phyloP scores from a whole-genome alignment of 1,140 invertebrate genomes.

The Sycophaga agraensis region DNA sequence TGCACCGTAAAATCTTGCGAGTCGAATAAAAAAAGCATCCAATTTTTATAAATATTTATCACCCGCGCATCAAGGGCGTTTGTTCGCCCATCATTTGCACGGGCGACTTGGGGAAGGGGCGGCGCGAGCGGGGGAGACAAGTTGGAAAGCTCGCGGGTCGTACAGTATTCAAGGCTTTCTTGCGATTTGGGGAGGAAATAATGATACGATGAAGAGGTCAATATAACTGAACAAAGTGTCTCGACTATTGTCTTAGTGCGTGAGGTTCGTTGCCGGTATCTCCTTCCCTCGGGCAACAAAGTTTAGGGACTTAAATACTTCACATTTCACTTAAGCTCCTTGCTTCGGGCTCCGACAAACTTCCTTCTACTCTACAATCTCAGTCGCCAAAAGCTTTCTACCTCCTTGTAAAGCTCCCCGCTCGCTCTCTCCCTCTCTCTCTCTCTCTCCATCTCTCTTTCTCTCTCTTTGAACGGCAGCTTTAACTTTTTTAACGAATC shows the following conservation, averaged over 20 bases:
- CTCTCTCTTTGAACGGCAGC: constrained; percentile 18
- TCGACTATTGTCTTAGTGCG: constrained; percentile 12
- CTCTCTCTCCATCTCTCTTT: not conserved
- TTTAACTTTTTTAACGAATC: constrained; percentile 30
- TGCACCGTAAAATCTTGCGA: no score
- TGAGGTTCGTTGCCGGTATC: constrained; percentile 1
- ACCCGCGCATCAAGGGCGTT: no score
- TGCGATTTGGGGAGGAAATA: no score
- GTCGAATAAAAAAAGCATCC: no score
- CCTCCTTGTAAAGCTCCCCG: constrained; percentile 21
- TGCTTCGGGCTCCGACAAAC: constrained; percentile 21
- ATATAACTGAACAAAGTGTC: constrained; percentile 5
- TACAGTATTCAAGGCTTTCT: no score
- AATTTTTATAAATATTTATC: no score
- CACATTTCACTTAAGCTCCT: constrained; percentile 30
- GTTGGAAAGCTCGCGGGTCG: no score
- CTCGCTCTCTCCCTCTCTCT: not conserved
- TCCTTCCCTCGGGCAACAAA: constrained; percentile 11
- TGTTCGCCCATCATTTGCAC: no score
- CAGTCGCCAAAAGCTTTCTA: constrained; percentile 28
- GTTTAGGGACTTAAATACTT: constrained; percentile 32
- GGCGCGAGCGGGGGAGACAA: no score
- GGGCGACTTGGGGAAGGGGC: no score
- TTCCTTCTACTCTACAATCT: constrained; percentile 24
- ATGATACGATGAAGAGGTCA: no score